Base-by-base conservation (phyloP, 1,140 invertebrate genomes). In the Bathynomus jamesi region DNA sequence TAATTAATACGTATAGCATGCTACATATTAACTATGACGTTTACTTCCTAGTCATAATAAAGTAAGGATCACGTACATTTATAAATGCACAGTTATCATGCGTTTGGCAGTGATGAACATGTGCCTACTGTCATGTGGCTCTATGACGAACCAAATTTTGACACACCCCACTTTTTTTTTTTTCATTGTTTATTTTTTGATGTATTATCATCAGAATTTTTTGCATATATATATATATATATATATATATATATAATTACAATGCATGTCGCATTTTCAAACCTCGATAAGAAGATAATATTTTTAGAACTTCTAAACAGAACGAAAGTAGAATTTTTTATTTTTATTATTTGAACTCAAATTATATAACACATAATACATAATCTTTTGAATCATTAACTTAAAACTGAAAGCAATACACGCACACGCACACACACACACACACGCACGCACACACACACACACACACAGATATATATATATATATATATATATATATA, bases 401-500 rank as follows among this genome's bases (percentile, higher is more conserved):
- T 40, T 8, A 40, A 40, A 8, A 40, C 7, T 8, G 7, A 40
- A 40, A 40, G 7, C 7, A 40, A 40, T 40, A 40, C 7, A 40
- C 17, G 17, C 17, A 40, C 17, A 40, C 7, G 17, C 17, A 40
- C 7, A 40, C 17, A 40, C 17, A 40, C 17, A 40, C 7, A 40
- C 17, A 40, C 7, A 40, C n/a, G n/a, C 17, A 40, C 17, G 17
- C 17, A 40, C 7, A 40, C 17, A 40, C 7, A 40, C 17, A 40
- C 17, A 40, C 17, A 40, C 17, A 40, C 7, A 40, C 7, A 8
- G 17, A 40, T 40, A 40, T 40, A 40, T 40, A 40, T 40, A 40
- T 40, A 40, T 40, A 40, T 40, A 53, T 53, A 53, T 53, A 53
- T 53, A 53, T 53, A 53, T 53, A 53, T 53, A 53, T 53, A 53